These are phyloP conservation scores for Grammomys surdaster DNA, from an alignment of 2,113 vertebrate species.

Conservation along the genomic window DNA sequence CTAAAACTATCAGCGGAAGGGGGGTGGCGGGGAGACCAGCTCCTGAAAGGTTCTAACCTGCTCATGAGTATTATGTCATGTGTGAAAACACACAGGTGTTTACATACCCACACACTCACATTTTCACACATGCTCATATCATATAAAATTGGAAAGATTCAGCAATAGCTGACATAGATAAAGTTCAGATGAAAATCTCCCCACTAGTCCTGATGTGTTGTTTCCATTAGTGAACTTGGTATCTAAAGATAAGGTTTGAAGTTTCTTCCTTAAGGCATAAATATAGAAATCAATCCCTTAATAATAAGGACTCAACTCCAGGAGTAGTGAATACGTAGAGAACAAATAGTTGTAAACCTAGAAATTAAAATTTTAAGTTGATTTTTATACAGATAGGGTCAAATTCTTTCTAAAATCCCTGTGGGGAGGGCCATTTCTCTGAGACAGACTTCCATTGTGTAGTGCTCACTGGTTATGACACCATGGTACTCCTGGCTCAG, in stretches of 20 bases:
- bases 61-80: not conserved
- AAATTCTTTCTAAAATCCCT: slow-evolving; percentile 19
- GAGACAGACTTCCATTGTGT: not conserved
- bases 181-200: not conserved
- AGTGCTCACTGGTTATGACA: too few species aligned
- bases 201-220: not conserved
- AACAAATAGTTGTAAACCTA: not conserved
- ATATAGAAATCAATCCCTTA: not conserved
- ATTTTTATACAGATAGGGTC: not conserved
- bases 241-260: not conserved
- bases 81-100: not conserved
- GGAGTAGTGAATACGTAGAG: not conserved
- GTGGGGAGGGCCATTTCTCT: not conserved
- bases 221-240: not conserved
- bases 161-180: not conserved
- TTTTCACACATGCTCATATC: not conserved
- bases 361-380: not conserved
- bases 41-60: not conserved
- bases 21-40: not conserved
- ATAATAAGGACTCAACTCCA: not conserved
- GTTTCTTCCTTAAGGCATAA: not conserved
- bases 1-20: not conserved
- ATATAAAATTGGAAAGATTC: not conserved
- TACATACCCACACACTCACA: not conserved
- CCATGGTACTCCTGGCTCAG: not conserved